These are phyloP conservation scores for Felis catus DNA, from an alignment of 2,113 vertebrate genomes.

Conservation along the genomic window DNA sequence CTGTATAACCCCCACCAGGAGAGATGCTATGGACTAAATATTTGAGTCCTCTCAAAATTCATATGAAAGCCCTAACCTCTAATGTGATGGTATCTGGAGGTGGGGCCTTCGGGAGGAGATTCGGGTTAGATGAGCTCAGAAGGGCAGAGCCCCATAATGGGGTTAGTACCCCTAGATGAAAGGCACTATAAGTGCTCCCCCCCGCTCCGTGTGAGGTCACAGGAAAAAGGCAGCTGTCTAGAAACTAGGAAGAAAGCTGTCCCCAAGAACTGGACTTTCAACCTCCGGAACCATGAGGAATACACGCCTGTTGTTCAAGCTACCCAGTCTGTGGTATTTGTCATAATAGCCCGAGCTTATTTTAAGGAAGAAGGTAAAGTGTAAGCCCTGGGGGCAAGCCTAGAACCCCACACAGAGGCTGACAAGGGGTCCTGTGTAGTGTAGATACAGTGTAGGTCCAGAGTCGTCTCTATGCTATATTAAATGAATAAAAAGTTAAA, in stretches of 20 bases:
- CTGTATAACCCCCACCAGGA: neutral
- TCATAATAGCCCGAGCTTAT: neutral
- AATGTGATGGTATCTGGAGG: neutral
- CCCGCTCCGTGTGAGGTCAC: accelerated
- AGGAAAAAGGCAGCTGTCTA: neutral
- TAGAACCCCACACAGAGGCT: neutral
- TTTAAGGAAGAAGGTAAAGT: no score
- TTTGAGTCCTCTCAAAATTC: neutral
- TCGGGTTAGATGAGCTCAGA: neutral
- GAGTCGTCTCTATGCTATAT: neutral
- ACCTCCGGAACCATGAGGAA: neutral
- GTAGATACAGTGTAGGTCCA: neutral
- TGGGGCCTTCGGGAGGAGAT: neutral
- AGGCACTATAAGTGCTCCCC: no score
- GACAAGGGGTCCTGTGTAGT: neutral
- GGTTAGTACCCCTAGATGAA: neutral
- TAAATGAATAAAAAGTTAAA: no score
- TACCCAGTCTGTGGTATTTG: accelerated
- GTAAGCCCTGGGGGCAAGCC: neutral
- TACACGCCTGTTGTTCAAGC: no score
- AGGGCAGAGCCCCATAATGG: neutral
- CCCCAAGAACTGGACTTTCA: neutral
- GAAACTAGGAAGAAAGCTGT: neutral
- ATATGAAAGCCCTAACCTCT: neutral
- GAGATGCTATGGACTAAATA: no score